Base-by-base conservation (phyloP, 2,113 vertebrate species). In the Anser cygnoides region DNA sequence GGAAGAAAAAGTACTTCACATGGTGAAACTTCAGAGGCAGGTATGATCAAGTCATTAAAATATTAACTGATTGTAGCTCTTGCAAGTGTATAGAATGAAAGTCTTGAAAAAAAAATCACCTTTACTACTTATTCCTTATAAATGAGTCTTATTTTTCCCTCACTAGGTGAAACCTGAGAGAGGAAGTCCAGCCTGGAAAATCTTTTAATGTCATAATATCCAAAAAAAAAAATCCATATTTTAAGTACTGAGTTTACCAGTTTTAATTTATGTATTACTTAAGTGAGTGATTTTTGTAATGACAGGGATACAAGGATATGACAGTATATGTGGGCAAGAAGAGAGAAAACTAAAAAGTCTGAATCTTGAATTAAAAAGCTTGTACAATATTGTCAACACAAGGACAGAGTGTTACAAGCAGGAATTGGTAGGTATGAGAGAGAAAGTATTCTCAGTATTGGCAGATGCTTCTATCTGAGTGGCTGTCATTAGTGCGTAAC, bases 331-430 rank as follows among this genome's bases (percentile, higher is more conserved):
- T 18, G 43, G 43, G 41, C 23, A 63, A 67, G 44, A 39, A 91
- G 50, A 50, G n/a, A 91, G 49, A 58, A 93, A 91, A 92, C 11
- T 43, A 25, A 20, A 20, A 74, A 83, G 35, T 22, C 44, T 85
- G 61, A 95, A 82, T 77, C 14, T 55, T 94, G 44, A 73, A 91
- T 68, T 50, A n/a, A 91, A 89, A 87, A 91, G 7, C 67, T 87
- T 33, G 31, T 59, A 70, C 54, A 84, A 31, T 70, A 54, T 29
- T 76, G 62, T 54, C 31, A 88, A 70, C 46, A 90, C 61, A 62
- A 96, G 39, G 70, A 91, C 37, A 80, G 55, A 66, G 2, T 71
- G 13, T 46, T 91, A 59, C 13, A 62, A 78, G 29, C 16, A 79
- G 28, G 7, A 31, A 86, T 86, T 91, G 89, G 26, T 59, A 79